A percentile compares a stretch with the other conserved stretches of the same genome.
Evolutionary conservation across 2,888 invertebrate genomes (phyloP).

Genomic region (Himalopsyche japonica): DNA sequence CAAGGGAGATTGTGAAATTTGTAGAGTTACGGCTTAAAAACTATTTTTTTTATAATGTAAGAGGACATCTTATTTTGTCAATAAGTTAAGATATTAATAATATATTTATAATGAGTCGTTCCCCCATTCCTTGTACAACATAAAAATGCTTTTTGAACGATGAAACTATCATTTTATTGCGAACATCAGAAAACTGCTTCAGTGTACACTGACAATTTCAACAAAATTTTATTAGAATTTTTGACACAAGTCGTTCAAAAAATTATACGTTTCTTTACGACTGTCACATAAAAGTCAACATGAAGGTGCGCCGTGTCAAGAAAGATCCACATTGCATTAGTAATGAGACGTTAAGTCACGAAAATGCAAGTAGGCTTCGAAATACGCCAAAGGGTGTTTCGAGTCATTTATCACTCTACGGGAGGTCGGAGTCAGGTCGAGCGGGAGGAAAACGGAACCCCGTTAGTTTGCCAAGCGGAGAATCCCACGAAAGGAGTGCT

Average conservation of each 20-base stretch:
- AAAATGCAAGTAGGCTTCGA: conserved; percentile 2
- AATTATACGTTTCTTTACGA: not conserved
- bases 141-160: too few relatives aligned
- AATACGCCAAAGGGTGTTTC: not conserved
- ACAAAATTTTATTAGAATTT: not conserved
- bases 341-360: conserved; percentile 31
- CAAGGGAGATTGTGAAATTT: too few relatives aligned
- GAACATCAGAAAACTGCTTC: too few relatives aligned
- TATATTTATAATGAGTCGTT: too few relatives aligned
- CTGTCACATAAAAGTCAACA: not conserved
- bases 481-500: conserved; percentile 46
- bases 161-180: too few relatives aligned
- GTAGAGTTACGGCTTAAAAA: too few relatives aligned
- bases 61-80: too few relatives aligned
- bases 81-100: too few relatives aligned
- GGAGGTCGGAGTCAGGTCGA: conserved; percentile 39
- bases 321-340: conserved; percentile 20
- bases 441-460: conserved; percentile 42
- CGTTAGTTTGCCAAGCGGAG: conserved; percentile 39
- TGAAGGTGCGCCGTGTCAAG: not conserved
- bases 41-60: too few relatives aligned
- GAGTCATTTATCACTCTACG: conserved; percentile 43
- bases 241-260: not conserved
- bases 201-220: not conserved
- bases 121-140: too few relatives aligned